phyloP scores from a whole-genome alignment of 1,140 invertebrate genomes.

The Hyles euphorbiae region DNA sequence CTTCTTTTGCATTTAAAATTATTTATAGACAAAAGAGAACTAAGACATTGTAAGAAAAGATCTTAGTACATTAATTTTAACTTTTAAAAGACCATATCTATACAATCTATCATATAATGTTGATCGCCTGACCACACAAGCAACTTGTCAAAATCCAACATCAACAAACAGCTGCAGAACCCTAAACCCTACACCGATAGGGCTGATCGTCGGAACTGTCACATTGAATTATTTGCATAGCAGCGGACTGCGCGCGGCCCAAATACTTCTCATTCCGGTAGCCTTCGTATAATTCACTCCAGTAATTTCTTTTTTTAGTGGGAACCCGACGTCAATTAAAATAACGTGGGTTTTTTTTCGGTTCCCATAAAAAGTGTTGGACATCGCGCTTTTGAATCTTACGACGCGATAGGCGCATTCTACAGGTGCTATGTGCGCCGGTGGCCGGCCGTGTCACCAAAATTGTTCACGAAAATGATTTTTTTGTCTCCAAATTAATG shows the following conservation, averaged over 20 bases:
- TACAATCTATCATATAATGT: too few species aligned
- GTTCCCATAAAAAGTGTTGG: constrained; percentile 42
- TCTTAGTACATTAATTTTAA: too few species aligned
- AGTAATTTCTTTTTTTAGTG: constrained; percentile 49
- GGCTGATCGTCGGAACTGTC: constrained; percentile 23
- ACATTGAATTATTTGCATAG: constrained; percentile 57
- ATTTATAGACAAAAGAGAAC: too few species aligned
- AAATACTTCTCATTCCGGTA: constrained; percentile 53
- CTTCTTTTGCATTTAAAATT: too few species aligned
- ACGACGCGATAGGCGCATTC: constrained; percentile 57
- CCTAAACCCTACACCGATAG: constrained; percentile 7
- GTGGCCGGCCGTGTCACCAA: constrained; percentile 54
- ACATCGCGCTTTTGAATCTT: constrained; percentile 60
- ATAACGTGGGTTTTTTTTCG: constrained; percentile 56
- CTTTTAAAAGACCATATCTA: too few species aligned
- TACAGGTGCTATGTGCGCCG: constrained; percentile 62
- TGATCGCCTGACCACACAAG: too few species aligned
- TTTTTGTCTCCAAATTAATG: constrained; percentile 1
- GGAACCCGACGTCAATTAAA: constrained; percentile 63
- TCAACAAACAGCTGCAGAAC: background rate
- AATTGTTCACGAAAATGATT: constrained; percentile 13
- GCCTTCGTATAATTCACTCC: constrained; percentile 51
- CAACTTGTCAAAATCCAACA: too few species aligned
- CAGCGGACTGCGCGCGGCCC: constrained; percentile 30
- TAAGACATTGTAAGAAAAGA: too few species aligned